Percentiles rank a stretch among this genome's conserved stretches.
Evolutionary conservation across 2,888 invertebrate species (phyloP).

Genomic region (Therioaphis trifolii): DNA sequence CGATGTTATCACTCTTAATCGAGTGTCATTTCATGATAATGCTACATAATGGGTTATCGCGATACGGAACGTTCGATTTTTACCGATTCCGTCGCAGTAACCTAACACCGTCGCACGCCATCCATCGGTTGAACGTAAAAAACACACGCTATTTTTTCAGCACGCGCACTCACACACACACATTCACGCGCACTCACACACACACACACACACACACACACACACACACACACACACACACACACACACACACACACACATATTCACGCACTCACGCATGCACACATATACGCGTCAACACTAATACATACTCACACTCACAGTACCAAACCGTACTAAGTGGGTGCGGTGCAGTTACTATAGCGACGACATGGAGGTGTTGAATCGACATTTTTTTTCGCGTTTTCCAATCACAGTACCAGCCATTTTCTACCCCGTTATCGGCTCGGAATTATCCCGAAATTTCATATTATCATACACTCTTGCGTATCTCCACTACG

Average conservation of each 20-base stretch:
- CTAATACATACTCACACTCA: neutral
- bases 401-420: slow-evolving; percentile 31
- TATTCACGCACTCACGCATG: neutral
- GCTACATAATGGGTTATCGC: neutral
- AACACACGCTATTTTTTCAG: neutral
- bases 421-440: neutral
- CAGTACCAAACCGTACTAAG: slow-evolving; percentile 25
- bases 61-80: slow-evolving; percentile 3
- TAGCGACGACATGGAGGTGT: slow-evolving; percentile 43
- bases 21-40: neutral
- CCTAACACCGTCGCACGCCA: slow-evolving; percentile 27
- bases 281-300: neutral
- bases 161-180: neutral
- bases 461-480: no score
- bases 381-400: slow-evolving; percentile 46
- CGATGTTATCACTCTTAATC: neutral
- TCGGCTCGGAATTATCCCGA: neutral
- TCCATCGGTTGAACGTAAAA: neutral
- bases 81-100: neutral
- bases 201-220: neutral
- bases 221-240: neutral
- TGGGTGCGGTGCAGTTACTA: slow-evolving; percentile 33
- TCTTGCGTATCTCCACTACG: neutral
- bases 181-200: neutral
- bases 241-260: neutral